Evolutionary conservation across 1,140 invertebrate species (phyloP).

Genomic region (Anastatus disparis): DNA sequence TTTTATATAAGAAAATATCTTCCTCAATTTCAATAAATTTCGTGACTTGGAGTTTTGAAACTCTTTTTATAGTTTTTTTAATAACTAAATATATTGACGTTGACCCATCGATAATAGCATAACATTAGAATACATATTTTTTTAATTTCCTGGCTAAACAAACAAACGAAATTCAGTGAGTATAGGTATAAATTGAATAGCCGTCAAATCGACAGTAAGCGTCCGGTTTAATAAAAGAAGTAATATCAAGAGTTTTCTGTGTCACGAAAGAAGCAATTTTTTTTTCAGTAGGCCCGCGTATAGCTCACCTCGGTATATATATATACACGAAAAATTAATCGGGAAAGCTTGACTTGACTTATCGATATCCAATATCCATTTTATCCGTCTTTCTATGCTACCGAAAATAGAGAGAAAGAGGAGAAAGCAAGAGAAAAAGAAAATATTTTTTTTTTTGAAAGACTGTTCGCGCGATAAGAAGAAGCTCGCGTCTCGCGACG

Average conservation of each 20-base stretch:
- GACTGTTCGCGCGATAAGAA: constrained; percentile 18
- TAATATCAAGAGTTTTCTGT: constrained; percentile 22
- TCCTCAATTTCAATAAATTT: no score
- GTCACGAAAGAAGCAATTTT: constrained; percentile 26
- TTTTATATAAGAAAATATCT: no score
- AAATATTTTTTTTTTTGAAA: constrained; percentile 18
- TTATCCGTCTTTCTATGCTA: constrained; percentile 30
- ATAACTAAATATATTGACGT: no score
- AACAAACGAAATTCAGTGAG: no score
- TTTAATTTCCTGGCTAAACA: background rate
- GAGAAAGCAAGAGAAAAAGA: constrained; percentile 5
- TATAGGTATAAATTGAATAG: no score
- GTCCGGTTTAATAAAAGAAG: constrained; percentile 25
- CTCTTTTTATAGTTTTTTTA: no score
- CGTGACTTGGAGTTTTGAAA: no score
- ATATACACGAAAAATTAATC: constrained; percentile 41
- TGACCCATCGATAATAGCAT: no score
- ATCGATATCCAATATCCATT: constrained; percentile 44
- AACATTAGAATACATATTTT: no score
- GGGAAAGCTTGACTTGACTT: constrained; percentile 36
- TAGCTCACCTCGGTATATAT: no score
- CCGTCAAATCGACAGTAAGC: background rate
- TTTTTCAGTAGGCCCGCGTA: background rate
- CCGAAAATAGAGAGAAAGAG: background rate
- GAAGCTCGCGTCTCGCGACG: background rate